Evolutionary conservation across 2,888 invertebrate species (phyloP).

Genomic region (Cancer borealis): DNA sequence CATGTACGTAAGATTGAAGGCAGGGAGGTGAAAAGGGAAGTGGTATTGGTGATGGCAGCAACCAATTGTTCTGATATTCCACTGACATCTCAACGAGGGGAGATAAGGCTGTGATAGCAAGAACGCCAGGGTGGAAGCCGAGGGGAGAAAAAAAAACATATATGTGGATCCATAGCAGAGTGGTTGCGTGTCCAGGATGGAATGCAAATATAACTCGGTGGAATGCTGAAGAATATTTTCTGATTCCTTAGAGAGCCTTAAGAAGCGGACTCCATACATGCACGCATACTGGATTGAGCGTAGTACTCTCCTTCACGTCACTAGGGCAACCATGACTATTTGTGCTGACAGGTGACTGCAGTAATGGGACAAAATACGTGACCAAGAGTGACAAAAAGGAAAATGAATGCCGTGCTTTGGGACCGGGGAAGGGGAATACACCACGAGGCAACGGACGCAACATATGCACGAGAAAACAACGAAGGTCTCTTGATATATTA

Average conservation of each 20-base stretch:
- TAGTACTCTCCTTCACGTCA: not conserved
- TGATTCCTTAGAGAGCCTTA: not conserved
- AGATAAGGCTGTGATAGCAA: conserved; percentile 1
- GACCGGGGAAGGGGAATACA: not conserved
- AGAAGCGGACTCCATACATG: not conserved
- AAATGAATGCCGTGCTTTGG: not conserved
- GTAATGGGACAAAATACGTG: not conserved
- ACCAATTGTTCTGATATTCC: not conserved
- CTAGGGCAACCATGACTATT: not conserved
- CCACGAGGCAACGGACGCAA: not conserved
- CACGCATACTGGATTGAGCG: not conserved
- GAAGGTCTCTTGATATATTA: not conserved
- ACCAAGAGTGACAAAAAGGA: not conserved
- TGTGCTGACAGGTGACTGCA: not conserved
- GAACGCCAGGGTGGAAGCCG: not conserved
- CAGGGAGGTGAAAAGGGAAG: not conserved
- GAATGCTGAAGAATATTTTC: not conserved
- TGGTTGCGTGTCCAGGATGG: not conserved
- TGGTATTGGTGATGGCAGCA: not conserved
- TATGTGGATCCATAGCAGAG: not conserved
- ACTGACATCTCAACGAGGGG: not conserved
- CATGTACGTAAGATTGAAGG: not conserved
- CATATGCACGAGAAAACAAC: not conserved
- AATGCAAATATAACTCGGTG: not conserved
- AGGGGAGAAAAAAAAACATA: not conserved